Percentiles rank a stretch among this genome's conserved stretches.
phyloP scores from a whole-genome alignment of 1,140 invertebrate species.

The Teleopsis dalmanni region DNA sequence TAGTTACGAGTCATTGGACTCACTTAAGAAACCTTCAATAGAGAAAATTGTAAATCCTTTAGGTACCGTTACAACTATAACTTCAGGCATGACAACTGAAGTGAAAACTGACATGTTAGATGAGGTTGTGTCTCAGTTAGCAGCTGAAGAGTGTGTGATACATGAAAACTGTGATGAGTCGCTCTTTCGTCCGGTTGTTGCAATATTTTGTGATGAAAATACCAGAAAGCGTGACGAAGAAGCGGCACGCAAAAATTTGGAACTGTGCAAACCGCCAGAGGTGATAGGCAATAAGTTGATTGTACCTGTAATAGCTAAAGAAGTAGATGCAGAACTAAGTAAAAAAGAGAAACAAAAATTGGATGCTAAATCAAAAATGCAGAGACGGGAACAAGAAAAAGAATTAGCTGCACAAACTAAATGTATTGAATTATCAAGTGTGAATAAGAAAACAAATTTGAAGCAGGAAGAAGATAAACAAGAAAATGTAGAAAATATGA shows the following conservation, averaged over 20 bases:
- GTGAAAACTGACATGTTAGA: constrained; percentile 50
- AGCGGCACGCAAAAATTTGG: constrained; percentile 1
- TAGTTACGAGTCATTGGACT: constrained; percentile 5
- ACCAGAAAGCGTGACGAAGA: background rate
- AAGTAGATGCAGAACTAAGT: constrained; percentile 44
- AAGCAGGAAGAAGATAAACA: background rate
- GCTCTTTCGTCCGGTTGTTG: constrained; percentile 53
- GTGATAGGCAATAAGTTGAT: constrained; percentile 34
- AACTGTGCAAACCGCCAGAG: constrained; percentile 25
- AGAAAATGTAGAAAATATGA: background rate
- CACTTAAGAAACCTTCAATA: constrained; percentile 12
- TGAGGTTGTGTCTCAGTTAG: constrained; percentile 38
- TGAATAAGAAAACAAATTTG: constrained; percentile 22
- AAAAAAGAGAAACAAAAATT: constrained; percentile 39
- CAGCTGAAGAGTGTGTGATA: constrained; percentile 46
- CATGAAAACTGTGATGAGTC: constrained; percentile 57
- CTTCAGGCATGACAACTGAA: constrained; percentile 43
- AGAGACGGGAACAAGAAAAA: too few relatives aligned
- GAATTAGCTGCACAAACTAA: too few relatives aligned
- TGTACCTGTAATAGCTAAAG: constrained; percentile 41
- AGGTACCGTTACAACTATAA: constrained; percentile 55
- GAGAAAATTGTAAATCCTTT: constrained; percentile 61
- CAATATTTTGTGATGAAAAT: constrained; percentile 38
- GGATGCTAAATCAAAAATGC: background rate
- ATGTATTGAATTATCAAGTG: constrained; percentile 22